Conservation (phyloP, 1,140 invertebrate species). For the Megalonaias nervosa region DNA sequence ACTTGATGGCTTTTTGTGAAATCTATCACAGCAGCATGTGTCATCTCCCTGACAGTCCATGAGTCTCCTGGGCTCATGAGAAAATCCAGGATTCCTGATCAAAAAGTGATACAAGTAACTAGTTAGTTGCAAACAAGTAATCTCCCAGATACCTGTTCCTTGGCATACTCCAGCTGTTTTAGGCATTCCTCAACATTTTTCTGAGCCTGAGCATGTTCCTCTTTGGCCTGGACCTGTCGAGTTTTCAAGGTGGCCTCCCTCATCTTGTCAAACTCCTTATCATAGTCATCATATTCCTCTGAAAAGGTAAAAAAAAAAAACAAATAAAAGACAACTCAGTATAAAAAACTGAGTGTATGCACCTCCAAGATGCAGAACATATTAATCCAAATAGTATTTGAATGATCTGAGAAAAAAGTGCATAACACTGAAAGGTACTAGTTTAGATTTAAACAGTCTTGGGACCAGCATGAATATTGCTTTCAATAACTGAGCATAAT, state of each 20-base stretch:
- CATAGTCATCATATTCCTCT: constrained; percentile 71
- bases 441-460: too few species aligned
- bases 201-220: constrained; percentile 59
- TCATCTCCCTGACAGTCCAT: too few species aligned
- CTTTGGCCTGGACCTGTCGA: constrained; percentile 63
- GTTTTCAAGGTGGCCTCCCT: constrained; percentile 68
- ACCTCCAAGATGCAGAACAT: too few species aligned
- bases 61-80: too few species aligned
- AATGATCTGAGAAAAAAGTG: too few species aligned
- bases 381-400: too few species aligned
- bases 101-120: neutral
- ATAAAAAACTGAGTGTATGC: neutral
- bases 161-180: constrained; percentile 48
- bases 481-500: too few species aligned
- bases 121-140: neutral
- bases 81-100: neutral
- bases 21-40: too few species aligned
- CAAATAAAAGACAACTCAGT: neutral
- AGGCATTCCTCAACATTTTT: constrained; percentile 64
- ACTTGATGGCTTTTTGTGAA: too few species aligned
- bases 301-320: constrained; percentile 1
- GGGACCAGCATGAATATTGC: too few species aligned
- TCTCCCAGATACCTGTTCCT: constrained; percentile 27
- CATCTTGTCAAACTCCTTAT: constrained; percentile 70
- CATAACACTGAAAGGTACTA: too few species aligned